Base-by-base conservation (phyloP, 2,113 vertebrate genomes). In the Sturnus vulgaris region DNA sequence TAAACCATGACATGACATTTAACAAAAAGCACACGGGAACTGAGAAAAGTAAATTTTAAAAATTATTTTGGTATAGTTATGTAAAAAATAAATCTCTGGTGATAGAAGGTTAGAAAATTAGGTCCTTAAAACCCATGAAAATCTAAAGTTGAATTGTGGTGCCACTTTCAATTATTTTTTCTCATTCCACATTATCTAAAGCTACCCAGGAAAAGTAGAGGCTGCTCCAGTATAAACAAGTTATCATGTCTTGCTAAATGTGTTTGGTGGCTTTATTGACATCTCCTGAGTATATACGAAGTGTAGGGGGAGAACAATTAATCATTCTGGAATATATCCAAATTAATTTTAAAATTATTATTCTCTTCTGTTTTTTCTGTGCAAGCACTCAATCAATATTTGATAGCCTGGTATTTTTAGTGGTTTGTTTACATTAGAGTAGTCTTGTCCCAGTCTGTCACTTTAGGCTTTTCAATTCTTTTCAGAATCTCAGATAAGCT, bases 391-490 rank as follows among this genome's bases (percentile, higher is more conserved):
- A 52, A 57, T 79, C 89, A 86, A 8, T 82, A 69, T 65, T 76
- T 76, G 59, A 79, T 40, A 88, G 55, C 21, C 35, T 55, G 42
- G 11, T 73, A 61, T 65, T 87, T 69, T 76, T 70, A 80, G 39
- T 47, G 59, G 19, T 47, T 95, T 93, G 39, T 59, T 91, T 94
- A 82, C 30, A n/a, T 50, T 70, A 68, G 8, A 82, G 39, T 64
- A 56, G 11, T 92, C 63, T 86, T 86, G 71, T 75, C 47, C 59
- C 59, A 65, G 50, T 82, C 59, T 94, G 75, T 90, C 68, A 90
- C 49, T 81, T 77, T 55, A 87, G 63, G 47, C 59, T 93, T 95
- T 90, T 86, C 93, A 94, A 39, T 92, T 94, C 86, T 88, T 95
- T 91, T 94, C 79, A 39, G 49, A 78, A 66, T 73, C 71, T 95